Base-by-base conservation (phyloP, 2,797 vertebrate genomes). In the Hylomyscus alleni region DNA sequence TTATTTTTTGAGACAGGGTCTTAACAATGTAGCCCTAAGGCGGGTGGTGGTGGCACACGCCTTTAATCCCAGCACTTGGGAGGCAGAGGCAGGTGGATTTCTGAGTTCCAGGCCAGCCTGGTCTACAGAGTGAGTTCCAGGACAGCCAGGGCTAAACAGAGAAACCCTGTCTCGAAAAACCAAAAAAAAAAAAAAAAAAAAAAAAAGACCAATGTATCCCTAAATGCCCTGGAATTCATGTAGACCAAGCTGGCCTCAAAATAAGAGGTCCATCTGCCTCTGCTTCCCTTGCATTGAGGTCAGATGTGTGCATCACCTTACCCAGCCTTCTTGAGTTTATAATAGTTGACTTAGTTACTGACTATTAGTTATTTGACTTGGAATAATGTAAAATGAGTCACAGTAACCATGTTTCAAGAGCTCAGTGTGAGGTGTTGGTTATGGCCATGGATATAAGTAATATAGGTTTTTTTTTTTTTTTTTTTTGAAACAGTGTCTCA, bases 291-390 rank as follows among this genome's bases (percentile, higher is more conserved):
- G 60, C 50, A 34, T 47, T 67, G 31, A 31, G 44, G n/a, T 67
- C 44, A 67, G 50, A 67, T 44, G 31, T 31, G 1, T 67, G 6
- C 1, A 8, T 62, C 31, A 67, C 60, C 60, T 88, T 67, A 17
- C 44, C 83, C 60, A 67, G 44, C 60, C 62, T 62, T 31, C 58
- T 34, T 50, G 62, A 50, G 29, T 95, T 97, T 90, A 24, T 26
- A 44, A 4, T 80, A 93, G 76, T 62, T 93, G 83, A 84, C 65
- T 78, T 6, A 29, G 3, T 40, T 14, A 56, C 52, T 24, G 29
- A 31, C n/a, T 88, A 20, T n/a, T 56, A 26, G 50, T 93, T 78
- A 92, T 81, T 95, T 93, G 77, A 83, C 89, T 80, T 88, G 75
- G 87, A 88, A 67, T 89, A 75, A 73, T 40, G 78, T 93, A 87